Base-by-base conservation (phyloP, 2,888 invertebrate species). In the Scaptomyza cyrtandrae region DNA sequence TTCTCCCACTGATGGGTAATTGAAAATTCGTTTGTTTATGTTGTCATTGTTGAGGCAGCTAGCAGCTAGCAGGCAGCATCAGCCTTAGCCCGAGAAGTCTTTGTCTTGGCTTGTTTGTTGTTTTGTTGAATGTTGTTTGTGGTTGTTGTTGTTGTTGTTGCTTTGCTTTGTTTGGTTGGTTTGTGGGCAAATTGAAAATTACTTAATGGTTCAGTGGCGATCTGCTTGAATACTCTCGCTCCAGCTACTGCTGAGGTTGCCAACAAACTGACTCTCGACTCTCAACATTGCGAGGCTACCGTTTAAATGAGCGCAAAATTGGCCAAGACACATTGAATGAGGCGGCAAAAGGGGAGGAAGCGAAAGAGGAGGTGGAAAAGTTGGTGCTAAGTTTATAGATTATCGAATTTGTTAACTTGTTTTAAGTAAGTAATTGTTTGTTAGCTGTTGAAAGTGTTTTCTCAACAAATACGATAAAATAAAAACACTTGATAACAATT, bases 191-290 rank as follows among this genome's bases (percentile, higher is more conserved):
- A 85, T 88, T 83, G 88, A 86, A 85, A 85, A 88, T 85, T 85
- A 86, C 88, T 88, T 85, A 85, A 85, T 88, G 88, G 84, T 78
- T 76, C 88, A 80, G 88, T 88, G 88, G 83, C 86, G 80, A 87
- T 77, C 80, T 19, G 50, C 19, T 35, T 3, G 6, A 19, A 19
- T 33, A 50, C 10, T 13, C n/a, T n/a, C 4, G 7, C 19, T 31
- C 39, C 16, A 59, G 59, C 37, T 57, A 3, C 24, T 24, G 3
- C 24, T 24, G 24, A 24, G 24, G 24, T 24, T 24, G 24, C 24
- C 5, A 35, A 31, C 31, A 31, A 31, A 31, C 31, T 31, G 55
- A 29, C 43, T 39, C 58, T 52, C 46, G 43, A 57, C 43, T 49
- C 24, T 29, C 24, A 3, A 1, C 14, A 7, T 19, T 19, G 24